Conservation (phyloP, 2,113 vertebrate genomes). For the Paedocypris sp. region DNA sequence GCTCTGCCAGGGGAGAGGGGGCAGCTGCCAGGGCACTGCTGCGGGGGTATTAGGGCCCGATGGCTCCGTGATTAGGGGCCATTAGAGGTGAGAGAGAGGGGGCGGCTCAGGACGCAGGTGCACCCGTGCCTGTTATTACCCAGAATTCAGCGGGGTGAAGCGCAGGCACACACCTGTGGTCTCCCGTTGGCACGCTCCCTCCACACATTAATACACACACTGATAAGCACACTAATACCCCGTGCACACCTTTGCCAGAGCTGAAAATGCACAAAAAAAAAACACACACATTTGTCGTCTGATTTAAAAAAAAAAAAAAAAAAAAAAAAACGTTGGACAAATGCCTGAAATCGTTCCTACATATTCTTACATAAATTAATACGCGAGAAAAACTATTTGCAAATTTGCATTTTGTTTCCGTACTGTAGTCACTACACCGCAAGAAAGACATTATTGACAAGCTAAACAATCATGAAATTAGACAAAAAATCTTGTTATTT, state of each 20-base stretch:
- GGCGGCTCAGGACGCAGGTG: conserved; percentile 55
- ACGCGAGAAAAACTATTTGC: too few relatives aligned
- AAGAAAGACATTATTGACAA: too few relatives aligned
- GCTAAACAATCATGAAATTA: too few relatives aligned
- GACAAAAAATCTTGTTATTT: too few relatives aligned
- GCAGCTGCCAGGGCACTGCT: conserved; percentile 65
- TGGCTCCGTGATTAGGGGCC: conserved; percentile 63
- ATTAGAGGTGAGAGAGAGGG: conserved; percentile 62
- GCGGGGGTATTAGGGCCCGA: conserved; percentile 63
- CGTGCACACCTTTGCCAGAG: conserved; percentile 1
- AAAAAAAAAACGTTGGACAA: too few relatives aligned
- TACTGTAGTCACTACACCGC: too few relatives aligned
- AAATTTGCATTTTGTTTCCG: too few relatives aligned
- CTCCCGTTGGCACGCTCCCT: conserved; percentile 45
- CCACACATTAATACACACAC: conserved; percentile 35
- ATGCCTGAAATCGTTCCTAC: too few relatives aligned
- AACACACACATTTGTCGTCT: too few relatives aligned
- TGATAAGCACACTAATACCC: conserved; percentile 36
- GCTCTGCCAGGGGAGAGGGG: conserved; percentile 47
- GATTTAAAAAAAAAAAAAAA: too few relatives aligned
- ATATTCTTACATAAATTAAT: too few relatives aligned
- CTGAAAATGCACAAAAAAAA: too few relatives aligned
- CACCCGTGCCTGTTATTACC: conserved; percentile 61
- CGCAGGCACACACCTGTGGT: conserved; percentile 61
- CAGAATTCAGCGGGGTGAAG: conserved; percentile 52